Evolutionary conservation across 1,140 invertebrate genomes (phyloP), one percentile per base, ranked within the genome.

Genomic region (Xylocopa sonorina): DNA sequence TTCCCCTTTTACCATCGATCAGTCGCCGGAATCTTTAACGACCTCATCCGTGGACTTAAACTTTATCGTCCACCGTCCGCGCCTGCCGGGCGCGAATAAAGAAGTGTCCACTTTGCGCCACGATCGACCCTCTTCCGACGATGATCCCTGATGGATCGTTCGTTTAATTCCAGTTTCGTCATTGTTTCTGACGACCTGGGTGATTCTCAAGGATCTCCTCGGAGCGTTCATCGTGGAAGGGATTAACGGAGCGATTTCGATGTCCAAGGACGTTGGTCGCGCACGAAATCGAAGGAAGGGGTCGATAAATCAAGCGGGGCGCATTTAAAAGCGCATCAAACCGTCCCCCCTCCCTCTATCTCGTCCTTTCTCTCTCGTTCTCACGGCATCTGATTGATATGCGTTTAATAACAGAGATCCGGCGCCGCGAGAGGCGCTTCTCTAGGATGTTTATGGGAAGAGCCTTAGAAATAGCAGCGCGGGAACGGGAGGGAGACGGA

Each of bases 351-450:
- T 32, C 9, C 32, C 5, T 7, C 32, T 34, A 32, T 21, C 21
- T 29, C 32, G 4, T n/a, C 46, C 38, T 41, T 16, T 48, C 21
- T 24, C 41, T 71, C 50, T 55, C 5, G 12, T 24, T 32, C 66
- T 41, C 60, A 14, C 72, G 46, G 51, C 72, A 78, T 69, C 90
- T 92, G 90, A 92, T 92, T 92, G 91, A 92, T 92, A 92, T 87
- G 90, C 89, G 86, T 90, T 91, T 92, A 92, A 92, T 92, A 92
- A 92, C 89, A 92, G 90, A 92, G 89, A 90, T 88, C 83, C 77
- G 85, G 78, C 69, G 86, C 87, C 84, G 87, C 80, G 75, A 82
- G 73, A 89, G 88, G 60, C 81, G 73, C 82, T 86, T 67, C 81
- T 88, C 89, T 90, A 90, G 89, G 86, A 90, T 88, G 81, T 82